A percentile compares a stretch with the other conserved stretches of the same genome.
These are phyloP conservation scores for Hylia prasina DNA, from an alignment of 2,113 vertebrate species.

Conservation along the genomic window DNA sequence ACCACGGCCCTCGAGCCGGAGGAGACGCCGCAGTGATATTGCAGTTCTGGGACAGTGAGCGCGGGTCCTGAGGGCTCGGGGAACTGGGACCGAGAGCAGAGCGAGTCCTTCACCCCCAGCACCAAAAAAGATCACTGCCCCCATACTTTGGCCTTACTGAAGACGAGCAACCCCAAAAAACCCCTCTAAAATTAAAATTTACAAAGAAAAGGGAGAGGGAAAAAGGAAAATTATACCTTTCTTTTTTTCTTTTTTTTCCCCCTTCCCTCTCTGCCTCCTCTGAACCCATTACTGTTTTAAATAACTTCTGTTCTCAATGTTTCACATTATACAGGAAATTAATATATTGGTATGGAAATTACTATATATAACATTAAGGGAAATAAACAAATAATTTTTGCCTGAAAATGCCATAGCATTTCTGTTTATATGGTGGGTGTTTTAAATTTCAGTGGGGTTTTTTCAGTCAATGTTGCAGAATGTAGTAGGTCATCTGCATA, in stretches of 20 bases:
- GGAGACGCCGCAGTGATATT: neutral
- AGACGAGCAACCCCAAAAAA: neutral
- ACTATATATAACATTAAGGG: neutral
- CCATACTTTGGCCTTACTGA: neutral
- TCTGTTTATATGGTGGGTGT: neutral
- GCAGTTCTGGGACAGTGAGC: neutral
- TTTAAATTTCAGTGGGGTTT: neutral
- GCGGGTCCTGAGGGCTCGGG: neutral
- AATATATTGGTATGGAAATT: neutral
- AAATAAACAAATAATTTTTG: neutral
- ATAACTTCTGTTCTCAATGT: neutral
- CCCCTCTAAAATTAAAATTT: neutral
- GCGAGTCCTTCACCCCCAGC: neutral
- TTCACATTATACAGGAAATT: neutral
- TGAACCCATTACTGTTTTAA: neutral
- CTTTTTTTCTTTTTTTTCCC: rapidly evolving
- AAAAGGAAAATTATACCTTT: neutral
- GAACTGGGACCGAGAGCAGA: neutral
- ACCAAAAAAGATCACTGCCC: neutral
- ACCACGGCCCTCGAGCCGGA: rapidly evolving
- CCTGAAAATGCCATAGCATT: neutral
- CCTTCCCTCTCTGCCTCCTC: rapidly evolving
- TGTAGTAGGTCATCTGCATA: conserved; percentile 25
- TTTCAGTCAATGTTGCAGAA: neutral
- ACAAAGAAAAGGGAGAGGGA: neutral